Percentiles rank a stretch among this genome's conserved stretches.
Conservation (phyloP, 1,140 invertebrate genomes). For the Bombus cullumanus region DNA sequence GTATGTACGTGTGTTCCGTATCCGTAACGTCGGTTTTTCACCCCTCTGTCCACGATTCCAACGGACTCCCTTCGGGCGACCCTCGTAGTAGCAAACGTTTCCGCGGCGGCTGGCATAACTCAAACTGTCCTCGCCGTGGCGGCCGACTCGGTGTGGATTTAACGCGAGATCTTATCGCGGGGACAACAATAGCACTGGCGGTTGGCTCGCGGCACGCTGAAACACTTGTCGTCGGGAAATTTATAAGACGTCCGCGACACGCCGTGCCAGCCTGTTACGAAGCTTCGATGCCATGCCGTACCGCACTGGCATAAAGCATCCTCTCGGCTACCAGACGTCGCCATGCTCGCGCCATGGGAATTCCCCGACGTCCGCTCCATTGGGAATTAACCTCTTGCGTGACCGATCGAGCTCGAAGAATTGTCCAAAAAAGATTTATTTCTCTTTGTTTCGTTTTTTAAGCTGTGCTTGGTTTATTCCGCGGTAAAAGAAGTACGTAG, state of each 20-base stretch:
- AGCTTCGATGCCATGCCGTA: constrained; percentile 26
- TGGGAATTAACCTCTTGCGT: background rate
- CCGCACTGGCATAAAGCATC: constrained; percentile 21
- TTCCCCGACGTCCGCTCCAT: background rate
- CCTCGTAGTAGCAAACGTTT: constrained; percentile 48
- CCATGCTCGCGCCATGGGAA: background rate
- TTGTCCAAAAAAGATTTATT: background rate
- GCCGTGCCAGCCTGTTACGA: constrained; percentile 28
- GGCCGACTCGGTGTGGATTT: constrained; percentile 64
- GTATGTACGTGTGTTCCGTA: background rate
- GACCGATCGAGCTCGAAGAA: background rate
- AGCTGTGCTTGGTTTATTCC: too few species aligned
- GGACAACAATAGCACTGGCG: constrained; percentile 73
- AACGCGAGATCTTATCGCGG: constrained; percentile 73
- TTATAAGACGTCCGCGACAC: constrained; percentile 61
- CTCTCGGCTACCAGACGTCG: background rate
- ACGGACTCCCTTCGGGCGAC: constrained; percentile 5
- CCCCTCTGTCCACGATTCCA: constrained; percentile 1
- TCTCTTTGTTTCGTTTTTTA: too few species aligned
- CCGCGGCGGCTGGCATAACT: constrained; percentile 67
- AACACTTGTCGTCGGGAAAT: constrained; percentile 72
- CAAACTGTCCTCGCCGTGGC: constrained; percentile 64
- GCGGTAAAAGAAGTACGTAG: too few species aligned
- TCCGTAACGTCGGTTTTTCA: constrained; percentile 19
- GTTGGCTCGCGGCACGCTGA: constrained; percentile 49